phyloP scores from a whole-genome alignment of 2,113 vertebrate species.

The Scatophagus argus region DNA sequence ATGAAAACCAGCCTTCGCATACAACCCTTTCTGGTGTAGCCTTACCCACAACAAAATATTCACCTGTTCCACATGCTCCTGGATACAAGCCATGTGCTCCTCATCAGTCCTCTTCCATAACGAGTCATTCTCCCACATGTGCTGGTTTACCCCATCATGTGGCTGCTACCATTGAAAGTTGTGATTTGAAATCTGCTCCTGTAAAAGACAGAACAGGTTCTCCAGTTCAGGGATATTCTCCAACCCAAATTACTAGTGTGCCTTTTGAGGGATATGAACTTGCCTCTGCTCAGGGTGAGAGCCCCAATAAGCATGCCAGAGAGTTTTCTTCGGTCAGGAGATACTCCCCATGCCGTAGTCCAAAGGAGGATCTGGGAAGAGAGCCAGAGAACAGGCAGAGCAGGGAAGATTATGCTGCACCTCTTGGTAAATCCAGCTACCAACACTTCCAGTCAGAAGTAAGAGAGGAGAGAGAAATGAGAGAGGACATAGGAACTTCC shows the following conservation, averaged over 20 bases:
- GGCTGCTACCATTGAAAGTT: not conserved
- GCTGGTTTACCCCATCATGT: not conserved
- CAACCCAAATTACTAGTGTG: not conserved
- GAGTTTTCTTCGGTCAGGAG: constrained; percentile 11
- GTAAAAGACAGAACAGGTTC: not conserved
- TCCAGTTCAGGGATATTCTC: constrained; percentile 14
- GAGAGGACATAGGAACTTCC: constrained; percentile 6
- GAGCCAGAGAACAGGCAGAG: constrained; percentile 15
- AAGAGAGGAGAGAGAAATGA: constrained; percentile 28
- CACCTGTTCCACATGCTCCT: not conserved
- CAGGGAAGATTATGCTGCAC: constrained; percentile 1
- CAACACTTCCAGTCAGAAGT: constrained; percentile 54
- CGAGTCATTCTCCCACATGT: not conserved
- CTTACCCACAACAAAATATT: not conserved
- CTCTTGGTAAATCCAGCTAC: constrained; percentile 40
- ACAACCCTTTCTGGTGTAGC: not conserved
- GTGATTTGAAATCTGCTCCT: not conserved
- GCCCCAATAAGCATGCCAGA: not conserved
- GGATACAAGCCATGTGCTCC: not conserved
- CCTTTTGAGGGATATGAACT: constrained; percentile 28
- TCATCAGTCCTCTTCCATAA: not conserved
- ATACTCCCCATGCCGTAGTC: not conserved
- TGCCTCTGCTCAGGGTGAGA: not conserved
- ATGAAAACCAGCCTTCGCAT: constrained; percentile 8
- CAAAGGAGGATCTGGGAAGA: not conserved